Conservation (phyloP, 1,140 invertebrate genomes). For the Scaptomyza pallida region DNA sequence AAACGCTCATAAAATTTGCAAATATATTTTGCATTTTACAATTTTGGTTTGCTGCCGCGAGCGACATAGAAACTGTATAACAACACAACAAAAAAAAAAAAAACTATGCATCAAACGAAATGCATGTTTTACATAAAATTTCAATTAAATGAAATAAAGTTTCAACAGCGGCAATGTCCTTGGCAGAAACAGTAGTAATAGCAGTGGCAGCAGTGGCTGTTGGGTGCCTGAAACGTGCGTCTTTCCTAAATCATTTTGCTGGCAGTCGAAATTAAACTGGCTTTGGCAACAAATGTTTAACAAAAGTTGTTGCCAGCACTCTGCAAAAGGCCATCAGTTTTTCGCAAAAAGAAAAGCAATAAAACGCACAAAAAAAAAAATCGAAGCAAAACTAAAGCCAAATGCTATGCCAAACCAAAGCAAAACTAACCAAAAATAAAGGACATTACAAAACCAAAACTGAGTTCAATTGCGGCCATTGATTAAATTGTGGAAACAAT, state of each 20-base stretch:
- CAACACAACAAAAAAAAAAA: constrained; percentile 24
- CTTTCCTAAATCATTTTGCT: constrained; percentile 74
- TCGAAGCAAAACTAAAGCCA: constrained; percentile 38
- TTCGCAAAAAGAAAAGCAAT: constrained; percentile 63
- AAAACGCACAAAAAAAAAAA: constrained; percentile 43
- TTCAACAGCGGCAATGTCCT: constrained; percentile 56
- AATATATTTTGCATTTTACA: constrained; percentile 54
- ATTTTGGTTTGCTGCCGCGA: constrained; percentile 23
- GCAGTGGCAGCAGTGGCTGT: not conserved
- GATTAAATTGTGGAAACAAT: not conserved
- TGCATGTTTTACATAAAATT: constrained; percentile 81
- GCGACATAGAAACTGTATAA: constrained; percentile 9
- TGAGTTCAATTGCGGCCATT: not conserved
- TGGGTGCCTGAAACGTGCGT: constrained; percentile 52
- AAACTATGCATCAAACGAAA: constrained; percentile 73
- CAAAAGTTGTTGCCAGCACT: constrained; percentile 60
- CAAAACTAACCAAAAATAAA: constrained; percentile 20
- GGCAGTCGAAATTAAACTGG: constrained; percentile 75
- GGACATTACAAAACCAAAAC: constrained; percentile 1
- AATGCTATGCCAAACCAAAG: constrained; percentile 19
- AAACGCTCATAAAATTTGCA: constrained; percentile 76
- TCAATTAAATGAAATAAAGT: constrained; percentile 81
- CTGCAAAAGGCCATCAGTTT: constrained; percentile 30
- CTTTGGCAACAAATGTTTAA: constrained; percentile 70
- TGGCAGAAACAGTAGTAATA: constrained; percentile 30